Evolutionary conservation across 1,140 invertebrate genomes (phyloP).

Genomic region (Riptortus pedestris): DNA sequence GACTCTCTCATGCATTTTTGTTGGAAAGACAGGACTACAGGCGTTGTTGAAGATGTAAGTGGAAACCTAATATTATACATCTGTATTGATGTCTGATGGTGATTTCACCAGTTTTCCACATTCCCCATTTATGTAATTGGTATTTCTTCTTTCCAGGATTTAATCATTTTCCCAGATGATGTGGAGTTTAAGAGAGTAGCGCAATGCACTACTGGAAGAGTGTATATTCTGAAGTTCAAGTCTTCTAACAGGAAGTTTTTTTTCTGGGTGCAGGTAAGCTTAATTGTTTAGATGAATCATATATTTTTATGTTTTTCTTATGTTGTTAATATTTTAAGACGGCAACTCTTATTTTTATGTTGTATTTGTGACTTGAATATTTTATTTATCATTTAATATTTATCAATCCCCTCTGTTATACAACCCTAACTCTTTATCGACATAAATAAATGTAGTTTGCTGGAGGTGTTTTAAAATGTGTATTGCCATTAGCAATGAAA

Average conservation of each 20-base stretch:
- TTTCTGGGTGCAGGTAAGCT: slow-evolving; percentile 88
- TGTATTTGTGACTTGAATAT: no score
- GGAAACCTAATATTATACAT: not conserved
- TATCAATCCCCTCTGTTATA: no score
- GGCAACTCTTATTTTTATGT: no score
- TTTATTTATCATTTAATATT: no score
- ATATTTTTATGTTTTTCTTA: no score
- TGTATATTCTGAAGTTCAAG: slow-evolving; percentile 94
- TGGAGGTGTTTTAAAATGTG: no score
- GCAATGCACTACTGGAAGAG: slow-evolving; percentile 91
- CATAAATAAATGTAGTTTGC: no score
- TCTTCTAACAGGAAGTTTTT: slow-evolving; percentile 84
- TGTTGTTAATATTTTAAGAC: no score
- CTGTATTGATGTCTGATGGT: not conserved
- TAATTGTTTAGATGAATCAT: not conserved
- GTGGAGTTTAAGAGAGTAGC: slow-evolving; percentile 91
- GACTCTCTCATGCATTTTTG: slow-evolving; percentile 96
- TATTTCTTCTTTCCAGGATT: slow-evolving; percentile 50
- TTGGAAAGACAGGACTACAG: slow-evolving; percentile 86
- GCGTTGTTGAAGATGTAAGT: slow-evolving; percentile 62
- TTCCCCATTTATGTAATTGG: not conserved
- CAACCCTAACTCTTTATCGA: no score
- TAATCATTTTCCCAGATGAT: slow-evolving; percentile 98
- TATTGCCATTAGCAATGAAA: no score
- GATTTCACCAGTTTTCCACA: not conserved